Evolutionary conservation across 2,888 invertebrate genomes (phyloP).

Genomic region (Campoletis raptor): DNA sequence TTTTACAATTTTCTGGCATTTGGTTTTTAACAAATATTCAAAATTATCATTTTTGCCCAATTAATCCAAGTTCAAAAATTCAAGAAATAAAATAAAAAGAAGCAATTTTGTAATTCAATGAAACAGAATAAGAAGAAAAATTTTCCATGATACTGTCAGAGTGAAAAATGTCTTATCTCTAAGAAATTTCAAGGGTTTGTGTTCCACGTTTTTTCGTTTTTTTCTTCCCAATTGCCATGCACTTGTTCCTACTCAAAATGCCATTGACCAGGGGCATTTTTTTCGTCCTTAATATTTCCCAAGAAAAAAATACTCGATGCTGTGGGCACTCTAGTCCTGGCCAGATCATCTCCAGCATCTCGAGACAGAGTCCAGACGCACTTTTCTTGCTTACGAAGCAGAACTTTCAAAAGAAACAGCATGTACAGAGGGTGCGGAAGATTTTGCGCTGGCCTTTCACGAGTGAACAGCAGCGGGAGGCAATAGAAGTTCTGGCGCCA

Average conservation of each 20-base stretch:
- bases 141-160: background rate
- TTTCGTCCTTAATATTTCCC: background rate
- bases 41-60: too few relatives aligned
- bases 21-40: too few relatives aligned
- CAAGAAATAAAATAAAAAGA: background rate
- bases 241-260: slow-evolving; percentile 1
- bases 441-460: slow-evolving; percentile 17
- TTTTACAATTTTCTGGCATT: too few relatives aligned
- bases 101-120: background rate
- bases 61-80: too few relatives aligned
- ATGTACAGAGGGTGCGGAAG: slow-evolving; percentile 19
- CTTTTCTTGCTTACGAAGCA: slow-evolving; percentile 46
- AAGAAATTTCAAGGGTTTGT: background rate
- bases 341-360: slow-evolving; percentile 45
- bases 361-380: slow-evolving; percentile 55
- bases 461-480: slow-evolving; percentile 44
- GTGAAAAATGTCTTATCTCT: background rate
- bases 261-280: slow-evolving; percentile 34
- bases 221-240: background rate
- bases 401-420: slow-evolving; percentile 46
- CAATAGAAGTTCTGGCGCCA: slow-evolving; percentile 61
- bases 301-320: slow-evolving; percentile 26
- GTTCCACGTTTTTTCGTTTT: background rate
- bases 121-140: background rate
- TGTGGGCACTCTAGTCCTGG: slow-evolving; percentile 47